These are phyloP conservation scores for Galerucella nymphaeae DNA, from an alignment of 2,888 invertebrate species.

Conservation along the genomic window DNA sequence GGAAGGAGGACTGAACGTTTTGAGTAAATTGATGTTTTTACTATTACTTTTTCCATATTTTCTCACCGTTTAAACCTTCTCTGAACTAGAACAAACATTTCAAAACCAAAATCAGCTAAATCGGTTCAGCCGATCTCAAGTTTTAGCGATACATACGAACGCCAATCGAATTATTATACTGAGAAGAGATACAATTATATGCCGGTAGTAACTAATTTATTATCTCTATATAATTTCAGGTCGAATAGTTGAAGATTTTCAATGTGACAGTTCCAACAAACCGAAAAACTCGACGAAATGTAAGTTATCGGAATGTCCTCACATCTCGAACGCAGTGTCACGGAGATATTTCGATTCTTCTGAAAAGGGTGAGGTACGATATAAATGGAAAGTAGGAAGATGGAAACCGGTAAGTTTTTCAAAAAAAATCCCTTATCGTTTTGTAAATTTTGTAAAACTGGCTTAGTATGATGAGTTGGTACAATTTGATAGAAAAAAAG, in stretches of 20 bases:
- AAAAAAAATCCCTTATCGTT: not conserved
- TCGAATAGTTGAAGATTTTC: slow-evolving; percentile 45
- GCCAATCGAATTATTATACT: too few relatives aligned
- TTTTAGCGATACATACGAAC: too few relatives aligned
- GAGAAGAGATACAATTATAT: too few relatives aligned
- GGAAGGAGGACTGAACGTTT: too few relatives aligned
- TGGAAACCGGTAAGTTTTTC: slow-evolving; percentile 65
- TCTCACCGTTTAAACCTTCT: too few relatives aligned
- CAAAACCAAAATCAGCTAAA: too few relatives aligned
- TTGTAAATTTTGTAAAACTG: slow-evolving; percentile 10
- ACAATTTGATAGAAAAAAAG: not conserved
- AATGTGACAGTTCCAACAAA: slow-evolving; percentile 48
- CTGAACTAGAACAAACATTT: too few relatives aligned
- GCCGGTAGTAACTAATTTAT: too few relatives aligned
- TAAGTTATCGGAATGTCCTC: slow-evolving; percentile 52
- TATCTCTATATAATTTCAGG: slow-evolving; percentile 33
- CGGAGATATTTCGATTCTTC: slow-evolving; percentile 51
- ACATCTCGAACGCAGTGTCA: slow-evolving; percentile 47
- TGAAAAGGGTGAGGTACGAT: slow-evolving; percentile 49
- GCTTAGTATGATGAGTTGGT: slow-evolving; percentile 4
- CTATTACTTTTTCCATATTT: too few relatives aligned
- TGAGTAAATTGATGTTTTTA: too few relatives aligned
- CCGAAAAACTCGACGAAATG: slow-evolving; percentile 52
- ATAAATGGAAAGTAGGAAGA: slow-evolving; percentile 60
- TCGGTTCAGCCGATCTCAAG: too few relatives aligned